Conservation (phyloP, 2,888 invertebrate species). For the Carabus problematicus region DNA sequence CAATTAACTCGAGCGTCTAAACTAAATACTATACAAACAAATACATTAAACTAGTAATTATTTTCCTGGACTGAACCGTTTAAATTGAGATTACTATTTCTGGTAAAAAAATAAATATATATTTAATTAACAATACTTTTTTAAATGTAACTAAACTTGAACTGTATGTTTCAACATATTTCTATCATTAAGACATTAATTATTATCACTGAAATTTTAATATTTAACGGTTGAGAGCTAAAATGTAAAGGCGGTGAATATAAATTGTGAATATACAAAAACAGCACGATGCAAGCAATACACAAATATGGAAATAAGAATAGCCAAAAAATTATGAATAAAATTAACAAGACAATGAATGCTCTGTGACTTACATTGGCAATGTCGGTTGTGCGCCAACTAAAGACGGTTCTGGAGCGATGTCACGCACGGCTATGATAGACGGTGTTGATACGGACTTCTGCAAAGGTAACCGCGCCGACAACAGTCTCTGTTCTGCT, state of each 20-base stretch:
- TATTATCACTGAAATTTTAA: no score
- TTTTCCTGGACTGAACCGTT: no score
- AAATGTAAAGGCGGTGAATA: background rate
- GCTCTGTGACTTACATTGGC: slow-evolving; percentile 63
- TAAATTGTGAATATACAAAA: slow-evolving; percentile 40
- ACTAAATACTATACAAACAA: no score
- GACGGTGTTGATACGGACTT: slow-evolving; percentile 92
- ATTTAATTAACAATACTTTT: no score
- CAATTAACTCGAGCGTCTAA: no score
- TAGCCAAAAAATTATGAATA: slow-evolving; percentile 16
- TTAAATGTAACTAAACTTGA: no score
- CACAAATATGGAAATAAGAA: slow-evolving; percentile 23
- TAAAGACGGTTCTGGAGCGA: slow-evolving; percentile 63
- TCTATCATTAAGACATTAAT: no score
- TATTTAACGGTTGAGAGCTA: no score
- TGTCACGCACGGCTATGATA: slow-evolving; percentile 75
- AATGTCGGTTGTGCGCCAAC: slow-evolving; percentile 63
- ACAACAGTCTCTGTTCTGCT: slow-evolving; percentile 64
- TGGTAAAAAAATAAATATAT: no score
- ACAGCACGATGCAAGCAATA: slow-evolving; percentile 37
- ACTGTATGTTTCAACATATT: slow-evolving; percentile 18
- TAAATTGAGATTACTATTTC: no score
- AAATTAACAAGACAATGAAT: no score
- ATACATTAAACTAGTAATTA: no score
- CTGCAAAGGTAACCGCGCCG: slow-evolving; percentile 79